phyloP scores from a whole-genome alignment of 2,113 vertebrate genomes.

The Porphyrio hochstetteri region DNA sequence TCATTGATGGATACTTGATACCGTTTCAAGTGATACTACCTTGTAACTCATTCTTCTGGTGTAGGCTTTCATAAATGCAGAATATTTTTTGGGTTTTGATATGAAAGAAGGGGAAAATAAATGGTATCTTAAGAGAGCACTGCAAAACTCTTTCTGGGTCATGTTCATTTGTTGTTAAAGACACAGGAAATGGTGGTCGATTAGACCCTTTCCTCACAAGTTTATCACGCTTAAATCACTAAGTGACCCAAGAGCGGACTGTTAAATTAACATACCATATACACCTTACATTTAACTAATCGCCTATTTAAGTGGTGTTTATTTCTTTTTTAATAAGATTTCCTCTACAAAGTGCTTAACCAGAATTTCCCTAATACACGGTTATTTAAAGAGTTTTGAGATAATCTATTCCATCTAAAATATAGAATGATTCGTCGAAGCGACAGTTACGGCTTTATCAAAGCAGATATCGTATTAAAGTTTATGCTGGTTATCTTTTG shows the following conservation, averaged over 20 bases:
- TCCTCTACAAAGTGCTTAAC: not conserved
- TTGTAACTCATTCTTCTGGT: not conserved
- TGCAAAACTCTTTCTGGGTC: not conserved
- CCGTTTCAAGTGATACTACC: not conserved
- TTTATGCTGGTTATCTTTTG: conserved; percentile 17
- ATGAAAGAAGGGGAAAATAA: not conserved
- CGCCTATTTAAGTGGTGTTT: not conserved
- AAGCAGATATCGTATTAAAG: not conserved
- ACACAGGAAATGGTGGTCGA: not conserved
- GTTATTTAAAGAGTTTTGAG: not conserved
- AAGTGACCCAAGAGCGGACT: not conserved
- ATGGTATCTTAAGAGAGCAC: not conserved
- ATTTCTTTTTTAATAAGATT: not conserved
- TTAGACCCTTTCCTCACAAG: not conserved
- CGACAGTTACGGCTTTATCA: not conserved
- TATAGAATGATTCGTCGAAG: not conserved
- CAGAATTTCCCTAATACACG: not conserved
- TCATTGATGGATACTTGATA: not conserved
- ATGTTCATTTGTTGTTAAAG: not conserved
- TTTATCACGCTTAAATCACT: not conserved
- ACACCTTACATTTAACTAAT: not conserved
- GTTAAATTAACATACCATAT: not conserved
- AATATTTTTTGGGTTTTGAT: not conserved
- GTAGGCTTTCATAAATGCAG: not conserved
- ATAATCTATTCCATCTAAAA: not conserved